Evolutionary conservation across 1,140 invertebrate species (phyloP), one percentile per base, ranked within the genome.

Genomic region (Trichoplusia ni): DNA sequence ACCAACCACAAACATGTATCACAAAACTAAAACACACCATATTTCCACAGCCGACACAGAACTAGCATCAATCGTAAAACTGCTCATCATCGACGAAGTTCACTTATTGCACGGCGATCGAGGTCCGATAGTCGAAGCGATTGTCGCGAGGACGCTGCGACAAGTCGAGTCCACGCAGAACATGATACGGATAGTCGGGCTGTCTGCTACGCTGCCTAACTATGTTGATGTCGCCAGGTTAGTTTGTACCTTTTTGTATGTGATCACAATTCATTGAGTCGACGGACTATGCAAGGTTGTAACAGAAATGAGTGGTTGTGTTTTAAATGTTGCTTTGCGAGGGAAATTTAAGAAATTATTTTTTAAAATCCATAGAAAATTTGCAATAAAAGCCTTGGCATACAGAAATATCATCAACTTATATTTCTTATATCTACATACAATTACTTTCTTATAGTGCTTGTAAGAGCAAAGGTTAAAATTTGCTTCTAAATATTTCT

Each of bases 41-140:
- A n/a, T n/a, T n/a, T n/a, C n/a, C n/a, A 73, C 90, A 90, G 97
- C 98, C 23, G 98, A 99, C 89, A 95, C 97, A 44, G 96, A 96
- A 35, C 84, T 99, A 11, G 95, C 97, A 2, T 96, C 96, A 77
- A 93, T 99, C 31, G 98, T 99, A 0, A 96, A 97, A 79, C 91
- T 99, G 6, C 90, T 99, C 0, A 99, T 99, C 67, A 98, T 99
- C 74, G 99, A 99, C 90, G 99, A 99, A 92, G 98, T 99, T 1
- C 99, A 99, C 90, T 91, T 99, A 6, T 90, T 99, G 19, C 98
- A 99, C 84, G 98, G 98, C 4, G 98, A 99, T 79, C 92, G 99
- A 84, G 99, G 99, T 8, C 97, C 99, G 0, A 99, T 99, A 6
- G 96, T 99, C 19, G 99, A 99, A 90, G 97, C 98, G 2, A 89